A percentile compares a stretch with the other conserved stretches of the same genome.
Conservation (phyloP, 2,888 invertebrate genomes). For the Isotomurus palustris region DNA sequence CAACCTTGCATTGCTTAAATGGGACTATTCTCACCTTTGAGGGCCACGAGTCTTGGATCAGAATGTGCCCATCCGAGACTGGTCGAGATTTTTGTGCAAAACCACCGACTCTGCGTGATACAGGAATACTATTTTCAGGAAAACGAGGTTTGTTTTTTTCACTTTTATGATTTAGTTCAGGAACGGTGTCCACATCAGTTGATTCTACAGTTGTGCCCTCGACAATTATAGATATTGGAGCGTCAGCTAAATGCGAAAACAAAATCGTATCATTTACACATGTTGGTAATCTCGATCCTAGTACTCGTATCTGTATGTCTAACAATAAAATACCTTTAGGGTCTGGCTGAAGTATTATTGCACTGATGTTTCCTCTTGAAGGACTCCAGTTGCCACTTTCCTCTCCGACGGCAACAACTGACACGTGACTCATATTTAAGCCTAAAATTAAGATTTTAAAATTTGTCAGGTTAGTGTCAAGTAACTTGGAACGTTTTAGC, state of each 20-base stretch:
- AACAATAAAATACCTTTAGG: background rate
- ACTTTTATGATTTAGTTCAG: constrained; percentile 46
- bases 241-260: constrained; percentile 23
- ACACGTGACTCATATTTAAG: constrained; percentile 79
- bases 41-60: constrained; percentile 25
- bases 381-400: constrained; percentile 50
- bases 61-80: constrained; percentile 43
- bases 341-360: constrained; percentile 33
- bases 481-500: too few species aligned
- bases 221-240: constrained; percentile 53
- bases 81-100: constrained; percentile 31
- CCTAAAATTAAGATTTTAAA: constrained; percentile 24
- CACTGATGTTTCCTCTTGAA: constrained; percentile 37
- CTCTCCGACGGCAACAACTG: constrained; percentile 83
- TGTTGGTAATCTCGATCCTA: too few species aligned
- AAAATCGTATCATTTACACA: background rate
- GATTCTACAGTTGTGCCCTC: constrained; percentile 52
- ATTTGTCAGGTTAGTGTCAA: constrained; percentile 31
- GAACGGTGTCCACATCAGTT: constrained; percentile 49
- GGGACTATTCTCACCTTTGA: constrained; percentile 17
- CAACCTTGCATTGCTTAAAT: background rate
- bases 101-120: constrained; percentile 17
- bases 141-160: constrained; percentile 21
- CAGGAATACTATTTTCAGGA: constrained; percentile 49
- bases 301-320: background rate